Percentiles rank a stretch among this genome's conserved stretches.
Evolutionary conservation across 2,113 vertebrate species (phyloP).

Genomic region (Aptenodytes forsteri): DNA sequence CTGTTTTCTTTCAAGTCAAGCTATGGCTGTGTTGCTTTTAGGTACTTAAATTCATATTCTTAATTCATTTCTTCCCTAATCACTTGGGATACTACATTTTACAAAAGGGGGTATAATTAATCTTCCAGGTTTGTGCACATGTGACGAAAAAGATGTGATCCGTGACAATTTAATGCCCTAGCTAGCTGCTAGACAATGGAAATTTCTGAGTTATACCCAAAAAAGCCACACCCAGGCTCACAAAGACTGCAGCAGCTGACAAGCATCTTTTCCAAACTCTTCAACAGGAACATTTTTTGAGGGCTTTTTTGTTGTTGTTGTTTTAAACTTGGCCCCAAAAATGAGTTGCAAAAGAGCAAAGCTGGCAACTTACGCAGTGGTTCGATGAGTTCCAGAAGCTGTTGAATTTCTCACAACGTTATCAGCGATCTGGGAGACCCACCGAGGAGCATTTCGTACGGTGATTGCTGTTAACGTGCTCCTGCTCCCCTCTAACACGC

Average conservation of each 20-base stretch:
- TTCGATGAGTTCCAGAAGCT: not conserved
- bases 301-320: not conserved
- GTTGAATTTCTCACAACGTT: conserved; percentile 22
- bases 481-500: not conserved
- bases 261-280: conserved; percentile 29
- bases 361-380: not conserved
- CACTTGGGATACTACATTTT: conserved; percentile 25
- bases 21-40: not conserved
- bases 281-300: not conserved
- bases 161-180: conserved; percentile 6
- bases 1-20: conserved; percentile 23
- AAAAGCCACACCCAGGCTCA: conserved; percentile 27
- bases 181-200: conserved; percentile 44
- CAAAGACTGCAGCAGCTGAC: conserved; percentile 38
- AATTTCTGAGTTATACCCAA: conserved; percentile 31
- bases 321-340: conserved; percentile 12
- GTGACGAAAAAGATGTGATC: conserved; percentile 46
- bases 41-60: conserved; percentile 49
- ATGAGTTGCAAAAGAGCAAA: not conserved
- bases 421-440: not conserved
- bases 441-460: not conserved
- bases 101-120: conserved; percentile 44
- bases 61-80: conserved; percentile 44
- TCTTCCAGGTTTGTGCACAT: conserved; percentile 34
- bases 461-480: not conserved